Base-by-base conservation (phyloP, 2,888 invertebrate genomes). In the Yponomeuta malinellus region DNA sequence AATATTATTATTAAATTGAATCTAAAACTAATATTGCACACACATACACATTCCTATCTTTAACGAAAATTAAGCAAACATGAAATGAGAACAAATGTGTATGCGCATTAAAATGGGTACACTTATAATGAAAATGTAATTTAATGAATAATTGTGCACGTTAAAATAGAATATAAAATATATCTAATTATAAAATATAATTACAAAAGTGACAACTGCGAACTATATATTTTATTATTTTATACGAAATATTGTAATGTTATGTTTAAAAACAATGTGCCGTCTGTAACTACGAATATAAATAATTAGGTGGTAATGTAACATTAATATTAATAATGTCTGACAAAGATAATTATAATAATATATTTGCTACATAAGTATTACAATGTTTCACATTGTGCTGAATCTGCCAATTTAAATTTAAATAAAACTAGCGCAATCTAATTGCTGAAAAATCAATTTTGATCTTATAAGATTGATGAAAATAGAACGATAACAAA, bases 21-120 rank as follows among this genome's bases (percentile, higher is more conserved):
- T 80, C 82, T 89, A 89, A 74, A 90, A 88, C 90, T 92, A 91
- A 91, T 92, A 93, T 93, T 93, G 92, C 93, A 92, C 92, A 90
- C 92, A 92, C 92, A 92, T 92, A 92, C 91, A 92, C 90, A 92
- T 89, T 89, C 86, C 33, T 43, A 68, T 15, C 52, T 59, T 59
- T 52, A 85, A 86, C 83, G 76, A 65, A 83, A 81, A 80, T 84
- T 84, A 83, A 83, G 75, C 78, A 78, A 81, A 81, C 74, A 75
- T 77, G 81, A 84, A 82, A 81, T 81, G 84, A 81, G 81, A 79
- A 82, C 80, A 86, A 87, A 88, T 90, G 91, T 92, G 91, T 91
- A 90, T 89, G 91, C 87, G 90, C 82, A 92, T 88, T 89, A 71
- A 23, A 69, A 48, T 85, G 83, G 81, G 78, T 83, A 81, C 52